phyloP scores from a whole-genome alignment of 1,140 invertebrate genomes.

The Atta colombica region DNA sequence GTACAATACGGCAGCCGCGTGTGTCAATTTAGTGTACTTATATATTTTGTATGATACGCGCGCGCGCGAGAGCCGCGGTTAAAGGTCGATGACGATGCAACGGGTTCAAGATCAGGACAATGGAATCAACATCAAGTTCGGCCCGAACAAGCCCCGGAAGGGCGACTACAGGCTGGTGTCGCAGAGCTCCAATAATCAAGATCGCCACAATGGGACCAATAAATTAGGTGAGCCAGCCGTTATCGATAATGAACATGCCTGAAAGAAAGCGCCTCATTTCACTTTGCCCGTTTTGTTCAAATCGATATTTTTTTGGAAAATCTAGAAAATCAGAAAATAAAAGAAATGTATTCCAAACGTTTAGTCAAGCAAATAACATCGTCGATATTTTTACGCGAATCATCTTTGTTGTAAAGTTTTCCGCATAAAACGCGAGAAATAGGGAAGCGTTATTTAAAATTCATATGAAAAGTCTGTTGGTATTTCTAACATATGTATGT shows the following conservation, averaged over 20 bases:
- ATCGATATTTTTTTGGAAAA: too few relatives aligned
- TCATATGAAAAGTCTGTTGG: neutral
- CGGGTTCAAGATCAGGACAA: conserved; percentile 83
- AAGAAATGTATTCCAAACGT: too few relatives aligned
- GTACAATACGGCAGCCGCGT: neutral
- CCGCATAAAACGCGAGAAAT: too few relatives aligned
- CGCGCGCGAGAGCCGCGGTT: conserved; percentile 39
- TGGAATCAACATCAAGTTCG: conserved; percentile 84
- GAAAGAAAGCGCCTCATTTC: neutral
- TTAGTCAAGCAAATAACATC: too few relatives aligned
- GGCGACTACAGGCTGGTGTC: conserved; percentile 77
- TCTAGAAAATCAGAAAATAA: too few relatives aligned
- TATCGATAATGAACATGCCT: neutral
- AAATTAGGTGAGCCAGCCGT: conserved; percentile 67
- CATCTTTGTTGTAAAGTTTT: neutral
- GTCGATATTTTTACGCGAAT: neutral
- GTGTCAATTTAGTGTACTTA: neutral
- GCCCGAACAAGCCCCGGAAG: conserved; percentile 72
- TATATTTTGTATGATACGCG: conserved; percentile 1
- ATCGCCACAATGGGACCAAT: conserved; percentile 72
- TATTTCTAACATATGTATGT: neutral
- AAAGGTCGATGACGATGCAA: conserved; percentile 78
- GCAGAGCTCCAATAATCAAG: conserved; percentile 64
- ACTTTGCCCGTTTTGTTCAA: neutral
- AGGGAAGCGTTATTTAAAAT: neutral